phyloP scores from a whole-genome alignment of 2,888 invertebrate genomes.

The Metallyticus violacea region DNA sequence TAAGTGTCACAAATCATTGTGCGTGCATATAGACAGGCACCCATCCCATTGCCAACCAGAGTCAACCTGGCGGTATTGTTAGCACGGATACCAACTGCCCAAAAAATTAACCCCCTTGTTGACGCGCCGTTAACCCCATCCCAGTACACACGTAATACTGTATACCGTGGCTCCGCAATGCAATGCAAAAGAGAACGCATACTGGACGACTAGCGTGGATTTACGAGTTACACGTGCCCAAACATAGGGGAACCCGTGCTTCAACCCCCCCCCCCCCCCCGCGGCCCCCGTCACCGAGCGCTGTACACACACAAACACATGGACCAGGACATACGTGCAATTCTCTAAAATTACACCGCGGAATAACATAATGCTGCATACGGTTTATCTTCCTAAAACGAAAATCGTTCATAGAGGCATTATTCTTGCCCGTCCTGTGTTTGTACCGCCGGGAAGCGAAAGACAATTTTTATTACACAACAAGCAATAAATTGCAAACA shows the following conservation, averaged over 20 bases:
- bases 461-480: neutral
- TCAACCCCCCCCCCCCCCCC: neutral
- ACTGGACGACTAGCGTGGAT: neutral
- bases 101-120: neutral
- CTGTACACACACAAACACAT: neutral
- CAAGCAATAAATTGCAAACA: neutral
- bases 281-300: neutral
- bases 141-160: neutral
- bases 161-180: neutral
- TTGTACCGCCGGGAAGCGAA: too few species aligned
- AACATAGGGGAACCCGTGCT: conserved; percentile 1
- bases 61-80: neutral
- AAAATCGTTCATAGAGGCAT: neutral
- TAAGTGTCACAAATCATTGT: neutral
- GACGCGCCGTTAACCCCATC: neutral
- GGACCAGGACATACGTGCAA: neutral
- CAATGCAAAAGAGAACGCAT: neutral
- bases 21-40: too few species aligned
- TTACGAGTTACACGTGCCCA: conserved; percentile 5
- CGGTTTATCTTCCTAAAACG: neutral
- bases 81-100: neutral
- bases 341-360: neutral
- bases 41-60: neutral
- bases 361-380: neutral
- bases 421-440: neutral